These are phyloP conservation scores for Leucoraja erinaceus DNA, from an alignment of 2,113 vertebrate species.

Conservation along the genomic window DNA sequence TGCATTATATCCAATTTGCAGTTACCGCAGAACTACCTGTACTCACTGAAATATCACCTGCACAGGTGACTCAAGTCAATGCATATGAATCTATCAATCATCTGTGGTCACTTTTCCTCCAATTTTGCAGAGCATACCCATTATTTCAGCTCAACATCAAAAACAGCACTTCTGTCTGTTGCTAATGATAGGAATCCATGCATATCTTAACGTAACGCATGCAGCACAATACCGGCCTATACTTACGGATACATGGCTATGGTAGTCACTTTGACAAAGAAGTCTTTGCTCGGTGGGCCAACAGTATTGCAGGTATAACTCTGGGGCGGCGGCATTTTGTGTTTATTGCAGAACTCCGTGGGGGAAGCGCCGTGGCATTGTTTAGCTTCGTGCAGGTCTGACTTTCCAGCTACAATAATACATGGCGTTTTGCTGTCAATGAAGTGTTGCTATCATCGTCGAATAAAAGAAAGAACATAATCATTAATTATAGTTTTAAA, in stretches of 20 bases:
- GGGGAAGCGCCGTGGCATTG: slow-evolving; percentile 83
- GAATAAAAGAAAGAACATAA: background rate
- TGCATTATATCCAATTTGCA: no score
- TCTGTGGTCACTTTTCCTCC: background rate
- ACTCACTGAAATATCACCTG: background rate
- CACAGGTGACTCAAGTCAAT: background rate
- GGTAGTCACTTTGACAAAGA: slow-evolving; percentile 93
- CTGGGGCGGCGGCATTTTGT: slow-evolving; percentile 97
- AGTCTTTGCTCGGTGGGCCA: slow-evolving; percentile 79
- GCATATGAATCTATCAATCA: background rate
- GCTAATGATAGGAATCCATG: slow-evolving; percentile 14
- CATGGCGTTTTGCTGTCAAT: slow-evolving; percentile 94
- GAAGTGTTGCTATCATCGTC: slow-evolving; percentile 78
- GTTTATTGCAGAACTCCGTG: slow-evolving; percentile 89
- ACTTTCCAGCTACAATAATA: slow-evolving; percentile 84
- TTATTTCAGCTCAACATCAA: slow-evolving; percentile 20
- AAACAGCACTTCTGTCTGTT: background rate
- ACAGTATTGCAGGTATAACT: slow-evolving; percentile 82
- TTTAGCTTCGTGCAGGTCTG: slow-evolving; percentile 87
- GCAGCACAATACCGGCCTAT: slow-evolving; percentile 48
- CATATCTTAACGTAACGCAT: slow-evolving; percentile 44
- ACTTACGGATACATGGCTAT: slow-evolving; percentile 99
- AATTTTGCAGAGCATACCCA: background rate
- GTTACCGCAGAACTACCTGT: no score
- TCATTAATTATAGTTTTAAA: background rate